These are phyloP conservation scores for Hirtodrosophila trivittata DNA, from an alignment of 2,888 invertebrate species.

Conservation along the genomic window DNA sequence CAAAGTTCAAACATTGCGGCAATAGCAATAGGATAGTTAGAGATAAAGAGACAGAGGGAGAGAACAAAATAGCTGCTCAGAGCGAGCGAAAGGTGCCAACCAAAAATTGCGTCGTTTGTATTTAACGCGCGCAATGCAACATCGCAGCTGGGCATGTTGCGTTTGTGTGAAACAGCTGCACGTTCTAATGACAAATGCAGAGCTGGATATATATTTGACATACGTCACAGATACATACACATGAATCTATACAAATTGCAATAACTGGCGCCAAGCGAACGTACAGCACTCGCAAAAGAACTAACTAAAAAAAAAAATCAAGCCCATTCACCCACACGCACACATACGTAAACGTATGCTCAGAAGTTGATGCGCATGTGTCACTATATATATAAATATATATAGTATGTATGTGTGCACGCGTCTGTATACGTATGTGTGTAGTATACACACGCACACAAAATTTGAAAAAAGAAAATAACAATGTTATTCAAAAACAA, in stretches of 20 bases:
- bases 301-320: conserved; percentile 13
- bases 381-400: conserved; percentile 13
- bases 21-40: conserved; percentile 43
- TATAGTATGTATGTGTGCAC: background rate
- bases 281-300: conserved; percentile 12
- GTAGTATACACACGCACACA: conserved; percentile 33
- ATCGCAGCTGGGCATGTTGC: conserved; percentile 7
- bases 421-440: conserved; percentile 6
- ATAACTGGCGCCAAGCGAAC: background rate
- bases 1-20: conserved; percentile 27
- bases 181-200: conserved; percentile 13
- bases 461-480: conserved; percentile 15
- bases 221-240: conserved; percentile 1
- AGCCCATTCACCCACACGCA: conserved; percentile 7
- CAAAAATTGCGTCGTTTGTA: conserved; percentile 70
- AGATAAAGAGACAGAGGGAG: conserved; percentile 18
- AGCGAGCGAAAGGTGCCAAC: conserved; percentile 41
- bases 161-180: conserved; percentile 46
- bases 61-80: conserved; percentile 3
- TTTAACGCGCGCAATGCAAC: conserved; percentile 51
- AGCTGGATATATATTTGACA: background rate
- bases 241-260: background rate
- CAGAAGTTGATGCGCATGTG: conserved; percentile 50
- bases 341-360: conserved; percentile 3
- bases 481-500: conserved; percentile 27